Evolutionary conservation across 2,797 vertebrate species (phyloP), one percentile per base, ranked within the genome.

Genomic region (Acridotheres tristis): DNA sequence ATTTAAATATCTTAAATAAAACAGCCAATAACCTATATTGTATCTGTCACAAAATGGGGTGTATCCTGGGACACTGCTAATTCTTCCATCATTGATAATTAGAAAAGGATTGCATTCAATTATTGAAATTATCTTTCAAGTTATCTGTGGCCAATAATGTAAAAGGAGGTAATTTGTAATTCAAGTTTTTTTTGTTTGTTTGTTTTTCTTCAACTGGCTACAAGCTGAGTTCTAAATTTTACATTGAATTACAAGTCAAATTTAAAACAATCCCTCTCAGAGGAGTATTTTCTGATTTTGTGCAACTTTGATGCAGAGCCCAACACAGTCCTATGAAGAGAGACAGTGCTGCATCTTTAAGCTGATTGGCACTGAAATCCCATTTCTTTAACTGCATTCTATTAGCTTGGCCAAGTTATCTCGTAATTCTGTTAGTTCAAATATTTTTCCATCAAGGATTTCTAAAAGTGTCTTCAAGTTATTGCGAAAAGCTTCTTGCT

Each of bases 401-500:
- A 99, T 98, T 96, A 99, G 98, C 96, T 99, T 99, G 97, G 99
- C 99, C 98, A 99, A 97, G 95, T 98, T 99, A 98, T 99, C 99
- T 97, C 99, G 98, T 97, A 99, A 98, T 98, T 99, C 99, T 57
- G 99, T 99, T 97, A 99, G 98, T 98, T 99, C 99, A 97, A 99
- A 99, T 98, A 99, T 99, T 98, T 99, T 99, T 91, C 99, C 99
- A 61, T 99, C 99, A 97, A 99, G 98, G 96, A 99, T 98, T 98
- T 99, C 99, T 98, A 99, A 98, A 98, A 99, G 98, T 65, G 99
- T 99, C 98, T 99, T 99, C 98, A 99, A 99, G 97, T 99, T 99
- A 98, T 99, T 99, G 96, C 99, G 98, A 98, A 99, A 99, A 96
- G 98, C 98, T 98, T 99, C 99, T 97, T 99, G 99, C 96, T 99